phyloP scores from a whole-genome alignment of 2,888 invertebrate genomes.

The Altica lythri region DNA sequence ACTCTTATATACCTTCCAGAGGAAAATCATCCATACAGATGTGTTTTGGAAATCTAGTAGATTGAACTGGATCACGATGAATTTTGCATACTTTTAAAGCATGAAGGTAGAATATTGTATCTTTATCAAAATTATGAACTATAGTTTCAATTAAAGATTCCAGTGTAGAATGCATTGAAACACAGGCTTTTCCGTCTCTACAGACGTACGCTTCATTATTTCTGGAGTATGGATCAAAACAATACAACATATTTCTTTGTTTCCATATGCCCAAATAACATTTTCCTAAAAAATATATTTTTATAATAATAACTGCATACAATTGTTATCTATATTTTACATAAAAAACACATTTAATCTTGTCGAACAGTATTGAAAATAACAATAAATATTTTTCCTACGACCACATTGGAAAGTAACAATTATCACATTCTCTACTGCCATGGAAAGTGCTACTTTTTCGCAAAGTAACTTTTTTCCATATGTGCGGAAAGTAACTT shows the following conservation, averaged over 20 bases:
- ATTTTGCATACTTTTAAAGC: conserved; percentile 65
- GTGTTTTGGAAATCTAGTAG: conserved; percentile 46
- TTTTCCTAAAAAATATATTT: conserved; percentile 43
- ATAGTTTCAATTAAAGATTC: conserved; percentile 63
- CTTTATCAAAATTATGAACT: conserved; percentile 59
- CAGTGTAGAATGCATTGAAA: conserved; percentile 66
- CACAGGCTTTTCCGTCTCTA: conserved; percentile 62
- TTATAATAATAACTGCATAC: too few relatives aligned
- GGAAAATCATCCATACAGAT: conserved; percentile 49
- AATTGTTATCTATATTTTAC: too few relatives aligned
- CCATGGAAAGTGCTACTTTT: too few relatives aligned
- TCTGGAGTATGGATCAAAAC: conserved; percentile 70
- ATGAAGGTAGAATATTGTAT: conserved; percentile 63
- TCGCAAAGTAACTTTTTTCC: too few relatives aligned
- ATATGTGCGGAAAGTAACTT: too few relatives aligned
- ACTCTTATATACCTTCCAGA: too few relatives aligned
- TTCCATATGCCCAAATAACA: conserved; percentile 66
- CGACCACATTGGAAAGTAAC: too few relatives aligned
- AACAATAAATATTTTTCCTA: too few relatives aligned
- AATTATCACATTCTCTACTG: too few relatives aligned
- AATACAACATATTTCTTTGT: conserved; percentile 66
- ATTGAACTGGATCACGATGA: conserved; percentile 53
- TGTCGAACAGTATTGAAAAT: too few relatives aligned
- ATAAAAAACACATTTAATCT: too few relatives aligned
- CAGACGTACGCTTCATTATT: conserved; percentile 62